Percentiles rank a stretch among this genome's conserved stretches.
These are phyloP conservation scores for Mus minutoides DNA, from an alignment of 2,797 vertebrate genomes.

Conservation along the genomic window DNA sequence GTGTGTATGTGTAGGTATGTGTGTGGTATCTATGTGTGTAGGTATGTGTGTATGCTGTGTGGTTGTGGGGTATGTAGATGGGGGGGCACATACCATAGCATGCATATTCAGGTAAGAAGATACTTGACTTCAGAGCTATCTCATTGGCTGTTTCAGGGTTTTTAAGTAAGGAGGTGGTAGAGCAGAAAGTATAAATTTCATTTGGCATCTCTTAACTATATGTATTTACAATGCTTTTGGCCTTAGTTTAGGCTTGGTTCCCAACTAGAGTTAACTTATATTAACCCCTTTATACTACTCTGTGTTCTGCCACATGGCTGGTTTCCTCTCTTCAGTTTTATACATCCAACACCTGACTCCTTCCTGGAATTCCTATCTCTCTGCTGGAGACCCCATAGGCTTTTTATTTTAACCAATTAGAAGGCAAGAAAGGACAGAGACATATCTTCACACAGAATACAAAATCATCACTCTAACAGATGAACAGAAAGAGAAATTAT, in stretches of 20 bases:
- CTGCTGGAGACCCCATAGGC: not conserved
- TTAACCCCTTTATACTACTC: not conserved
- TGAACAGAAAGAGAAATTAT: not conserved
- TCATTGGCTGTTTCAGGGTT: not conserved
- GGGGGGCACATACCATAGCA: not conserved
- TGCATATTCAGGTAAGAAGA: not conserved
- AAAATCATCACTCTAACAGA: not conserved
- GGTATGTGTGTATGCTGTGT: not conserved
- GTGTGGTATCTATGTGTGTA: too few relatives aligned
- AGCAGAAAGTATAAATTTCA: not conserved
- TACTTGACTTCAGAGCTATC: not conserved
- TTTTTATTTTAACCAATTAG: not conserved
- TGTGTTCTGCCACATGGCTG: not conserved
- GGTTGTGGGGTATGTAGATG: not conserved
- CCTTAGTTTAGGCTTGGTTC: not conserved
- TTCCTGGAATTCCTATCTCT: not conserved
- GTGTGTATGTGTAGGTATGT: not conserved
- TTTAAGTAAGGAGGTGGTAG: not conserved
- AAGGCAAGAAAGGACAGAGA: not conserved
- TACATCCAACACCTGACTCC: not conserved
- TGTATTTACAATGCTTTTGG: not conserved
- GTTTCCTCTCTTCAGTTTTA: not conserved
- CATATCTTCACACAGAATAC: not conserved
- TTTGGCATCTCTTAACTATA: not conserved
- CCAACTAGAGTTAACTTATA: not conserved